Conservation (phyloP, 2,888 invertebrate genomes). For the Xanthostigma xanthostigma region DNA sequence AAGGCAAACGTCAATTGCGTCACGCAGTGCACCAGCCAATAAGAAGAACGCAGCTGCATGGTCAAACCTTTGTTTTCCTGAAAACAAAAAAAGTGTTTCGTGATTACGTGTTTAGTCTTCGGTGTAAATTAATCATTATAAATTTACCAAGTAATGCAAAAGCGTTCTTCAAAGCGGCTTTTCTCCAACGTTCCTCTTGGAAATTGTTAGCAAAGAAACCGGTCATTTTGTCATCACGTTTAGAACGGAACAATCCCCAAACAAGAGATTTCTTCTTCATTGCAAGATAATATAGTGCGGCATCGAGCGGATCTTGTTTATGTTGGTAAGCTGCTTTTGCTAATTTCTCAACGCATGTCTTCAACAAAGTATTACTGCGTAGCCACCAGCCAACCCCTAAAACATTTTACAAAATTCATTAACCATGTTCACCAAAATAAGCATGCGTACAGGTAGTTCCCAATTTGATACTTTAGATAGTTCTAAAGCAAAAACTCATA, state of each 20-base stretch:
- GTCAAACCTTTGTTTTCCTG: conserved; percentile 82
- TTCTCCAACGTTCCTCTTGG: conserved; percentile 83
- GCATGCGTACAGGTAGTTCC: too few relatives aligned
- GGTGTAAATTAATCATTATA: neutral
- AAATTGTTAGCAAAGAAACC: conserved; percentile 93
- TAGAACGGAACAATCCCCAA: conserved; percentile 87
- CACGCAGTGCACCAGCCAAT: conserved; percentile 82
- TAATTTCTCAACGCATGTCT: conserved; percentile 76
- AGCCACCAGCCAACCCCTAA: conserved; percentile 91
- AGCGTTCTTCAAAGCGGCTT: conserved; percentile 95
- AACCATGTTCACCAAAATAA: neutral
- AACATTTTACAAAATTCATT: neutral
- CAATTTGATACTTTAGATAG: too few relatives aligned
- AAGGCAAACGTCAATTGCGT: conserved; percentile 87
- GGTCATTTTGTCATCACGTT: conserved; percentile 83
- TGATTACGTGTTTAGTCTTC: too few relatives aligned
- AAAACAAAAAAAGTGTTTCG: neutral
- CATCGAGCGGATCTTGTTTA: conserved; percentile 92
- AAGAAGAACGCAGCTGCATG: conserved; percentile 98
- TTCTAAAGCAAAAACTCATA: too few relatives aligned
- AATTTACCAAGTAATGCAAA: conserved; percentile 64
- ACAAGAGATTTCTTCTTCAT: conserved; percentile 95
- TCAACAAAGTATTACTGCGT: conserved; percentile 64
- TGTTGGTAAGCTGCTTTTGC: conserved; percentile 87
- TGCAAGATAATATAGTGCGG: conserved; percentile 92